Base-by-base conservation (phyloP, 2,797 vertebrate species). In the Halcyon chelicuti region DNA sequence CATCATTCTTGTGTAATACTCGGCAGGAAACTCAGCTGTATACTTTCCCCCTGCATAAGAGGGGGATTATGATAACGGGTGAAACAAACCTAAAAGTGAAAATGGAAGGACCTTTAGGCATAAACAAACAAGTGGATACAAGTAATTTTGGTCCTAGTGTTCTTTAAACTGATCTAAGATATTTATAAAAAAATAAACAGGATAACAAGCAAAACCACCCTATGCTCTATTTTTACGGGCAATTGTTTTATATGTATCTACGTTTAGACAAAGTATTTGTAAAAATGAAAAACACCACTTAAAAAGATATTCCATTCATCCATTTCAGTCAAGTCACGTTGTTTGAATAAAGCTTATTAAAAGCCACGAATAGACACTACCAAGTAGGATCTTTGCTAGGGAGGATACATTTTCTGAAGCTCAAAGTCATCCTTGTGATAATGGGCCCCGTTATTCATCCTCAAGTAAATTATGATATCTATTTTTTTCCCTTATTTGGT, bases 71-170 rank as follows among this genome's bases (percentile, higher is more conserved):
- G 49, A 39, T 86, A 93, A 91, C 10, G 35, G 62, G 25, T 10
- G 73, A 75, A 88, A 88, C 76, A 92, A 95, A 86, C 8, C n/a
- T 60, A 57, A 73, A 87, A 86, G 51, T 72, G 77, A 86, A 88
- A 86, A 72, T 11, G 29, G n/a, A 68, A 86, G 88, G 63, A 88
- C 44, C 46, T 76, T 75, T 35, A 86, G 44, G 61, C 71, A 79
- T 42, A 79, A 94, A 70, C 44, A 79, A 90, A 81, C 26, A 77
- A 31, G 35, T 0, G 12, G 26, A 5, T 29, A 39, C 31, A 60
- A 74, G 65, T 31, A 42, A 72, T 47, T 83, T 62, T 79, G 39
- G 40, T 66, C 60, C 28, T 35, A 54, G 8, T 7, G 13, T 57
- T 80, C 37, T 46, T 71, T 77, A 77, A 84, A 84, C 12, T 63